These are phyloP conservation scores for Latrodectus geometricus DNA, from an alignment of 1,140 invertebrate genomes.

Conservation along the genomic window DNA sequence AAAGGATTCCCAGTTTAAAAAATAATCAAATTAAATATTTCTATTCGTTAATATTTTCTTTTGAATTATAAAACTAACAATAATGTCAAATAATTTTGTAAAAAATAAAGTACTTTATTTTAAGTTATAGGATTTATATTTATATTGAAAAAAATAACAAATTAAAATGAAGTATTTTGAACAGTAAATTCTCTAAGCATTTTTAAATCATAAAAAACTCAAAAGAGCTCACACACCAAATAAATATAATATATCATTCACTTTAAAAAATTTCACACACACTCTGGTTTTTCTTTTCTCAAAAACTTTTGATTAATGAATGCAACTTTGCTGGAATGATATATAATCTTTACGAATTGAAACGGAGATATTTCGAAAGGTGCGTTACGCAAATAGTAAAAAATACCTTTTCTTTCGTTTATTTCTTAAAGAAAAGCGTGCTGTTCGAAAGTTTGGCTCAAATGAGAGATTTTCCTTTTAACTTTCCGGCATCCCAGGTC, in stretches of 20 bases:
- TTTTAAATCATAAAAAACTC: not conserved
- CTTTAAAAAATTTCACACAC: not conserved
- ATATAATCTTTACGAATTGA: not conserved
- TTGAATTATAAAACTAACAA: no score
- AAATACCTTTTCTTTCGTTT: not conserved
- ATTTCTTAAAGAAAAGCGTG: not conserved
- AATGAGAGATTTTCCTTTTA: not conserved
- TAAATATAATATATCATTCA: not conserved
- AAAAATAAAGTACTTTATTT: no score
- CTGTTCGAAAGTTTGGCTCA: not conserved
- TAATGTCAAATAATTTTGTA: no score
- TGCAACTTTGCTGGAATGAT: not conserved
- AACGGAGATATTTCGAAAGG: not conserved
- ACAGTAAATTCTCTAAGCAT: no score
- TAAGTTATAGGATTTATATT: no score
- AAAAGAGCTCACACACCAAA: not conserved
- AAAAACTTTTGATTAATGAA: not conserved
- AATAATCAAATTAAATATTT: no score
- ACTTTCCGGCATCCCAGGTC: not conserved
- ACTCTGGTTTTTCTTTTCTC: not conserved
- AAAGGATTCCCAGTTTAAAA: no score
- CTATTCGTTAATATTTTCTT: no score
- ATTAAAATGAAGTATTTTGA: no score
- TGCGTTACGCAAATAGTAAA: not conserved
- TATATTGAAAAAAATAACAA: no score